Percentiles rank a stretch among this genome's conserved stretches.
These are phyloP conservation scores for Antechinus stuartii DNA, from an alignment of 2,113 vertebrate species.

Conservation along the genomic window DNA sequence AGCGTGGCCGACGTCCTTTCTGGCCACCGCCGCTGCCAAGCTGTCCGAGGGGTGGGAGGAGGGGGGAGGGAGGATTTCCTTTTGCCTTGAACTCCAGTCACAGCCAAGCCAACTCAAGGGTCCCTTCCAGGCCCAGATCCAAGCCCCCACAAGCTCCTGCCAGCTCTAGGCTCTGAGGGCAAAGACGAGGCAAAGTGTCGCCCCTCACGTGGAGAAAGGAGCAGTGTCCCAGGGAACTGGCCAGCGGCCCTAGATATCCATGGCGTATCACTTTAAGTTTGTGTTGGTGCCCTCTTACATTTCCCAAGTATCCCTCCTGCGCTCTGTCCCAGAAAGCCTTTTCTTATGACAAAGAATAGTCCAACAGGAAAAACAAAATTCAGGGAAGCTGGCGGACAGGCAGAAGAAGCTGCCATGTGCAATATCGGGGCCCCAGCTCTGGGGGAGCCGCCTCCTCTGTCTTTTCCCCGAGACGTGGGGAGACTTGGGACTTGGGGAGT, in stretches of 20 bases:
- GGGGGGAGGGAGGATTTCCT: neutral
- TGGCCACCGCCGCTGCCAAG: neutral
- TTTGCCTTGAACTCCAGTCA: neutral
- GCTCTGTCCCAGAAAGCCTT: neutral
- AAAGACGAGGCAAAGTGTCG: neutral
- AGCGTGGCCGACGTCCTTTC: neutral
- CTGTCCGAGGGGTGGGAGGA: neutral
- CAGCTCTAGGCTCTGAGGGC: neutral
- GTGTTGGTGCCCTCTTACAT: neutral
- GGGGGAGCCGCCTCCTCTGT: neutral
- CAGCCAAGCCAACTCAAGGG: neutral
- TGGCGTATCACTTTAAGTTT: neutral
- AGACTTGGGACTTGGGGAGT: too few species aligned
- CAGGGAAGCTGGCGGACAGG: neutral
- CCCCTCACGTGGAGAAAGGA: neutral
- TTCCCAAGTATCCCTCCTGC: neutral
- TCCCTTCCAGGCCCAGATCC: neutral
- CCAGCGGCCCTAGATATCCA: neutral
- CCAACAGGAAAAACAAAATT: neutral
- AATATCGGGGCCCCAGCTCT: rapidly evolving
- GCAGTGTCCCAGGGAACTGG: neutral
- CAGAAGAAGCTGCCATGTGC: neutral
- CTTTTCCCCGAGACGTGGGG: neutral
- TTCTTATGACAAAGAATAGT: neutral
- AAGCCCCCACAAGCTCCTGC: neutral